phyloP scores from a whole-genome alignment of 2,888 invertebrate genomes.

The Tyria jacobaeae region DNA sequence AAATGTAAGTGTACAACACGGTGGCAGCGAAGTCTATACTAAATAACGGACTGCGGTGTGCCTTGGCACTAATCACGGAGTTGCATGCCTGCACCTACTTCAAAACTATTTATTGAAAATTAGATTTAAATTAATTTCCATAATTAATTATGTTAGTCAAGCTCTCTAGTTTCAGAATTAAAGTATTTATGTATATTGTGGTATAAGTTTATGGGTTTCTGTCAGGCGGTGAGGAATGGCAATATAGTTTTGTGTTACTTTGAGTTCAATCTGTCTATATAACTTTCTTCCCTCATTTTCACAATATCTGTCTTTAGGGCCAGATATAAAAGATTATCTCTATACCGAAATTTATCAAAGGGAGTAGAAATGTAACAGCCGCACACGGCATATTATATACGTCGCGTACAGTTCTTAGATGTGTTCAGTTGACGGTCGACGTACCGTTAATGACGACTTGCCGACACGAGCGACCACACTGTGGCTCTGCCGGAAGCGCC shows the following conservation, averaged over 20 bases:
- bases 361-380: no score
- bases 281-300: neutral
- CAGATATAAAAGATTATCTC: no score
- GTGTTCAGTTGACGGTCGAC: no score
- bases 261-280: neutral
- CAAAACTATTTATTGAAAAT: conserved; percentile 6
- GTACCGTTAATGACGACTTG: no score
- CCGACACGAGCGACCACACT: no score
- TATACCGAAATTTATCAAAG: no score
- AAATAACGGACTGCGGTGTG: neutral
- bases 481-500: no score
- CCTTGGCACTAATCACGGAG: conserved; percentile 6
- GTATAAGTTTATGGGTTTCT: neutral
- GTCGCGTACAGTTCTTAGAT: no score
- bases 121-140: conserved; percentile 5
- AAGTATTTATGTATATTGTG: conserved; percentile 1
- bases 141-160: conserved; percentile 6
- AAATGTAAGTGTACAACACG: neutral
- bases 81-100: conserved; percentile 2
- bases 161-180: neutral
- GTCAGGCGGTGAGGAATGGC: neutral
- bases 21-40: neutral
- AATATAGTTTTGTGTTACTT: neutral
- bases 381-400: no score
- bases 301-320: no score